phyloP scores from a whole-genome alignment of 92 coral and sea anemone species.

The Galaxea fascicularis region DNA sequence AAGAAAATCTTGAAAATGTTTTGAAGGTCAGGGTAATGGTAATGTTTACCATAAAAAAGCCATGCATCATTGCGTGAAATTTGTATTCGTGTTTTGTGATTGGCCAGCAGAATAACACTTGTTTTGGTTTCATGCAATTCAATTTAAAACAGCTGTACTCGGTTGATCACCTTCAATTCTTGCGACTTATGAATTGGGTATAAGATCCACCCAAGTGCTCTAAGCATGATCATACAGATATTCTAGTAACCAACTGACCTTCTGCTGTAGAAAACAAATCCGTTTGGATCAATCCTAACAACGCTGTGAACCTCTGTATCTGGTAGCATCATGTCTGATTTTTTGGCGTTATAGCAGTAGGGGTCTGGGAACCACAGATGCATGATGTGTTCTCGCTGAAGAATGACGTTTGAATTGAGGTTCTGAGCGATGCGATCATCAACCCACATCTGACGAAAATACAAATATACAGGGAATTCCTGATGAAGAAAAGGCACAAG shows the following conservation, averaged over 20 bases:
- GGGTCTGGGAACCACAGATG: constrained; percentile 89
- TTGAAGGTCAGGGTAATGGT: not conserved
- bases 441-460: constrained; percentile 81
- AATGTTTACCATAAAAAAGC: not conserved
- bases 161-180: too few relatives aligned
- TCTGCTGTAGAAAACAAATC: constrained; percentile 85
- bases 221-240: not conserved
- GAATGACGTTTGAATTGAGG: constrained; percentile 59
- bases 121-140: too few relatives aligned
- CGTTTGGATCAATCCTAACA: constrained; percentile 64
- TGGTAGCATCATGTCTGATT: constrained; percentile 85
- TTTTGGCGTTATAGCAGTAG: constrained; percentile 83
- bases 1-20: not conserved
- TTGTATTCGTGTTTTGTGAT: too few relatives aligned
- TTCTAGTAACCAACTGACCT: constrained; percentile 60
- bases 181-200: too few relatives aligned
- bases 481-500: constrained; percentile 2
- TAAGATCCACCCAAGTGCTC: not conserved
- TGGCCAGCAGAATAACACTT: too few relatives aligned
- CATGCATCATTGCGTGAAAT: not conserved
- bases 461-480: constrained; percentile 87
- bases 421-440: constrained; percentile 77
- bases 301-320: constrained; percentile 82
- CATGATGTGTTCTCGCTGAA: constrained; percentile 76
- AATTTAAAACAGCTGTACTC: too few relatives aligned